Evolutionary conservation across 2,888 invertebrate genomes (phyloP), one percentile per base, ranked within the genome.

Genomic region (Eucera pruinosa): DNA sequence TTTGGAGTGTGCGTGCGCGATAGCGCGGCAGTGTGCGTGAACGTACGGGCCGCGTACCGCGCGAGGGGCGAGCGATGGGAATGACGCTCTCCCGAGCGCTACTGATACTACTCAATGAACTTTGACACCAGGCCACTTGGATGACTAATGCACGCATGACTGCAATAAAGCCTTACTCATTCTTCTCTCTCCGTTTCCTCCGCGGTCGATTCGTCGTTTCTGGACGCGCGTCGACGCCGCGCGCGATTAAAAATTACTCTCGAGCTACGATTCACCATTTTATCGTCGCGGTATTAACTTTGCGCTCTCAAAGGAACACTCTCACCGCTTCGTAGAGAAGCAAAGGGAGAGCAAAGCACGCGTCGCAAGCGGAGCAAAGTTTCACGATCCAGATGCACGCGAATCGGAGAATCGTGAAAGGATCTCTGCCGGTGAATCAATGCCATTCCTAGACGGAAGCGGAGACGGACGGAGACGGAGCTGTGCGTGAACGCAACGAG

Each of bases 401-500:
- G n/a, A n/a, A n/a, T n/a, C n/a, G n/a, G n/a, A 2, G 3, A n/a
- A 45, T 43, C 33, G 11, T 11, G 9, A 6, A 11, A 30, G 6
- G 9, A 60, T 50, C 33, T 33, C n/a, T 3, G 33, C 33, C 4
- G n/a, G 0, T 6, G 25, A 58, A 41, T 52, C 57, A 9, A 52
- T 71, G 33, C 25, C 58, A 52, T 58, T 57, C 18, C 13, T 23
- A 45, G 39, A n/a, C 30, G 36, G 15, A 9, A 41, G 50, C 15
- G 5, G 20, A 15, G 11, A 11, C 27, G 11, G 23, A 36, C 25
- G 36, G 25, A 43, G 36, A 2, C 57, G 64, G 43, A 79, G 76
- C 74, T 76, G 77, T 58, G 83, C 76, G 79, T 78, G 76, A 78
- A 80, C 84, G 86, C 78, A 81, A 85, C 80, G 79, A 81, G 78